phyloP scores from a whole-genome alignment of 2,113 vertebrate genomes.

The Alouatta palliata region DNA sequence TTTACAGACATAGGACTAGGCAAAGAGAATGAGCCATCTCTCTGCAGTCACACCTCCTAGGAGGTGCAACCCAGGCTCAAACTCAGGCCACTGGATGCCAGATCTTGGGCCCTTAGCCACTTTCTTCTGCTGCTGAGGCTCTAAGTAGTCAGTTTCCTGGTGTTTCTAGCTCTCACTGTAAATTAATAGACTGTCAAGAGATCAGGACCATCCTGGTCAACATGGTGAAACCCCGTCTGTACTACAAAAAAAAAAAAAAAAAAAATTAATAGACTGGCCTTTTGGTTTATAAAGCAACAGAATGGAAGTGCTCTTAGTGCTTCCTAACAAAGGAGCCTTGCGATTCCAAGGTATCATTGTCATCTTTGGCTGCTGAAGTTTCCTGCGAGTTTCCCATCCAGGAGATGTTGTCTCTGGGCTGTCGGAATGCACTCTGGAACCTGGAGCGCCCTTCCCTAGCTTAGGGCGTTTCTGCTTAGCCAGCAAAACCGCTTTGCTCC shows the following conservation, averaged over 20 bases:
- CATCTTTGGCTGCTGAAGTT: background rate
- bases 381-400: background rate
- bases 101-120: background rate
- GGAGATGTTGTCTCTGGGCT: background rate
- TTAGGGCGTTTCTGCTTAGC: background rate
- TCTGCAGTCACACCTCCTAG: background rate
- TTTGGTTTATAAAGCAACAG: background rate
- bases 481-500: background rate
- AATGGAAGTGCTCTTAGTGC: background rate
- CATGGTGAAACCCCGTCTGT: too few species aligned
- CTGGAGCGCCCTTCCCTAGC: rapidly evolving
- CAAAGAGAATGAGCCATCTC: background rate
- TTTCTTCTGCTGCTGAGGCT: background rate
- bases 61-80: background rate
- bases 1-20: background rate
- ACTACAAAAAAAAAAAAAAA: too few species aligned
- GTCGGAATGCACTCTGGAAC: background rate
- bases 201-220: too few species aligned
- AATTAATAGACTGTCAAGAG: background rate
- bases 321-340: background rate
- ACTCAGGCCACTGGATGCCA: background rate
- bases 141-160: background rate
- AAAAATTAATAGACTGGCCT: background rate
- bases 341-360: background rate
- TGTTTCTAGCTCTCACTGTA: rapidly evolving